Conservation (phyloP, 1,140 invertebrate species). For the Trachelipus rathkii region DNA sequence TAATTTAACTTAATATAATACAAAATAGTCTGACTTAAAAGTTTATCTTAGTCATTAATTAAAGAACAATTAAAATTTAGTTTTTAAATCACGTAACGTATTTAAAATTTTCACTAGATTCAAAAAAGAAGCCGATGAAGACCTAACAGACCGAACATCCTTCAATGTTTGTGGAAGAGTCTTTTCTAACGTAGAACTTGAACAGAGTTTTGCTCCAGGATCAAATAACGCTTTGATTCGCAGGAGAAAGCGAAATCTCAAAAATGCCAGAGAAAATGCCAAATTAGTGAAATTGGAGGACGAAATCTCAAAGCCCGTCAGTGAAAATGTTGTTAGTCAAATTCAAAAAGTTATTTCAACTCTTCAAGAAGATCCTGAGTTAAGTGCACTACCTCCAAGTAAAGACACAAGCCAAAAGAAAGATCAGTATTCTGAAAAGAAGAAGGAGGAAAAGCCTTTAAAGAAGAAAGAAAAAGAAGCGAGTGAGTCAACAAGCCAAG, state of each 20-base stretch:
- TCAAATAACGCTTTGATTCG: neutral
- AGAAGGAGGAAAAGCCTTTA: neutral
- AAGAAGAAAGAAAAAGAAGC: neutral
- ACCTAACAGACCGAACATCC: neutral
- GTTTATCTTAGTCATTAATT: too few relatives aligned
- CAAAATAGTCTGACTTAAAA: too few relatives aligned
- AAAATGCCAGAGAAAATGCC: neutral
- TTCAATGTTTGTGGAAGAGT: neutral
- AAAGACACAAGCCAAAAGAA: neutral
- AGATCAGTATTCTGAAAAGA: neutral
- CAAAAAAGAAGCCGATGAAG: constrained; percentile 1
- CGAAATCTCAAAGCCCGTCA: neutral
- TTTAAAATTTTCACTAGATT: neutral
- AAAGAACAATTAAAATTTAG: too few relatives aligned
- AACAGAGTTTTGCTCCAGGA: neutral
- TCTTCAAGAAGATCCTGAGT: neutral
- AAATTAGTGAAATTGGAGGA: neutral
- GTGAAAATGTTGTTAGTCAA: neutral
- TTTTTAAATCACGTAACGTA: too few relatives aligned
- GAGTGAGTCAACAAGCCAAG: neutral
- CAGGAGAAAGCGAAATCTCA: neutral
- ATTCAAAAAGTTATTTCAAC: neutral
- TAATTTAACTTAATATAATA: too few relatives aligned
- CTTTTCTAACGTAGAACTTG: neutral
- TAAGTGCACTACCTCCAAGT: neutral